phyloP scores from a whole-genome alignment of 1,140 invertebrate species.

The Acromyrmex heyeri region DNA sequence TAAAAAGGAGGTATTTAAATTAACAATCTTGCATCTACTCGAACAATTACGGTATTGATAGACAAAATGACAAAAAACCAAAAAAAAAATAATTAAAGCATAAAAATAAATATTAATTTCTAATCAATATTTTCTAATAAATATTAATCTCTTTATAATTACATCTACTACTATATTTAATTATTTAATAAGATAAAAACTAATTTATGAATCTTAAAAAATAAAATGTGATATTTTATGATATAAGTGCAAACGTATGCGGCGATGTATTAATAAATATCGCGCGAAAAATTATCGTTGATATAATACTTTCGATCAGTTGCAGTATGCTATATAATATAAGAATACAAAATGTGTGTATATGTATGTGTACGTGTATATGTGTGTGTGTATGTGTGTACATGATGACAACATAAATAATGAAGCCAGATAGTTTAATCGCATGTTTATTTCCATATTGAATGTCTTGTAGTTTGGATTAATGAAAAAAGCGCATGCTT shows the following conservation, averaged over 20 bases:
- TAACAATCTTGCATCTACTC: constrained; percentile 20
- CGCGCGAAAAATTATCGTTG: background rate
- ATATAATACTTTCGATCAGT: background rate
- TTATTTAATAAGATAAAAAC: constrained; percentile 5
- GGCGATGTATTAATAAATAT: background rate
- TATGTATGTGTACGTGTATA: too few species aligned
- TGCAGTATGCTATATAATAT: background rate
- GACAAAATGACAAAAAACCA: constrained; percentile 1
- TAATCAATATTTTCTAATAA: too few species aligned
- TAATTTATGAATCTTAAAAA: background rate
- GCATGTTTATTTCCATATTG: constrained; percentile 6
- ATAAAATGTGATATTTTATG: background rate
- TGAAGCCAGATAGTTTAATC: constrained; percentile 26
- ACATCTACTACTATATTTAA: constrained; percentile 12
- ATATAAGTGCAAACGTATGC: background rate
- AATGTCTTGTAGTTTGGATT: constrained; percentile 17
- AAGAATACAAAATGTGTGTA: background rate
- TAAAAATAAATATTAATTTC: background rate
- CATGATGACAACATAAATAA: constrained; percentile 7
- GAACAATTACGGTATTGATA: background rate
- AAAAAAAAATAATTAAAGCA: background rate
- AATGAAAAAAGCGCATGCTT: constrained; percentile 51
- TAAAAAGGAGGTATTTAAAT: background rate
- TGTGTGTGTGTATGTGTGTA: too few species aligned
- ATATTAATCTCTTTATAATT: background rate